Conservation (phyloP, 2,797 vertebrate genomes). For the Helicolenus hilgendorfi region DNA sequence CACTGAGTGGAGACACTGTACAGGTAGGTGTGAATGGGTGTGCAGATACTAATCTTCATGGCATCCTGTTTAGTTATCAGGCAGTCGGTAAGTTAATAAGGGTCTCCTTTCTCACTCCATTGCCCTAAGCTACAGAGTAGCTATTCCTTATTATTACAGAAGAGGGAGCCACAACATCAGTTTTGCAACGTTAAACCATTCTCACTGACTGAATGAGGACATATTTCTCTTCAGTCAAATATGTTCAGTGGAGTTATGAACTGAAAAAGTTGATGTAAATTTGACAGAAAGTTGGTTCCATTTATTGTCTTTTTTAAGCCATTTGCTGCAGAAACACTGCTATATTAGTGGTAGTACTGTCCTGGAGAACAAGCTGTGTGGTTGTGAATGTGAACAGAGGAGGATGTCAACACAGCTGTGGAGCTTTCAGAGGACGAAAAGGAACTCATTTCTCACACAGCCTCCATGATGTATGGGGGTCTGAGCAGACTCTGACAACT, state of each 20-base stretch:
- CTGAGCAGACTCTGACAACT: slow-evolving; percentile 56
- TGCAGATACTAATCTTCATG: not conserved
- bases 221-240: not conserved
- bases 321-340: not conserved
- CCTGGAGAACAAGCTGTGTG: not conserved
- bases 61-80: not conserved
- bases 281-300: not conserved
- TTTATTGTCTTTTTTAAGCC: not conserved
- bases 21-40: not conserved
- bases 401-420: slow-evolving; percentile 13
- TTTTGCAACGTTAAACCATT: not conserved
- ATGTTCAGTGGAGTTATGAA: not conserved
- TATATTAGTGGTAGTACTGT: not conserved
- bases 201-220: not conserved
- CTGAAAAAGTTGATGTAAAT: not conserved
- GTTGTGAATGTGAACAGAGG: not conserved
- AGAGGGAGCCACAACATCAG: slow-evolving; percentile 52
- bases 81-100: not conserved
- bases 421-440: slow-evolving; percentile 24
- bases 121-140: not conserved
- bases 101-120: not conserved
- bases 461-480: slow-evolving; percentile 61
- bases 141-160: slow-evolving; percentile 2
- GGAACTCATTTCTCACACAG: slow-evolving; percentile 45
- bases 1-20: not conserved